Percentiles rank a stretch among this genome's conserved stretches.
These are phyloP conservation scores for Gracilinanus agilis DNA, from an alignment of 2,113 vertebrate genomes.

Conservation along the genomic window DNA sequence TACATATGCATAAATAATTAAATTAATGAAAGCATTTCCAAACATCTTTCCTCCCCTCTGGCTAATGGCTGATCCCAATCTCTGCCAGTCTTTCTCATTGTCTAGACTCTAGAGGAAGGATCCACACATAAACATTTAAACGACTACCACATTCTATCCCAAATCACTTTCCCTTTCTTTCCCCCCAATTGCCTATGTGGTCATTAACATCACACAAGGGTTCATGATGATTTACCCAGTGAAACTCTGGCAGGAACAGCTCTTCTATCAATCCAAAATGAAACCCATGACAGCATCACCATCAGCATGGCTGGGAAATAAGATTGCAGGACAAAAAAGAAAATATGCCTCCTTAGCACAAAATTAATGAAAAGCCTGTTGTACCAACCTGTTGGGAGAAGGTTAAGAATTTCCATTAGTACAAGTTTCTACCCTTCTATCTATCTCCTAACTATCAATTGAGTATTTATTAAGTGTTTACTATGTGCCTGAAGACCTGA, in stretches of 20 bases:
- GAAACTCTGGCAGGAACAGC: slow-evolving; percentile 95
- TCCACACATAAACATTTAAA: slow-evolving; percentile 18
- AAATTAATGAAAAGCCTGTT: slow-evolving; percentile 96
- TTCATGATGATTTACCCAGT: slow-evolving; percentile 85
- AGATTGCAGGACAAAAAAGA: slow-evolving; percentile 97
- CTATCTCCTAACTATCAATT: not conserved
- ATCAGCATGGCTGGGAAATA: slow-evolving; percentile 97
- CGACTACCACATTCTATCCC: not conserved
- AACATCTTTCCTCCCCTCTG: not conserved
- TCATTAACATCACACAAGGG: slow-evolving; percentile 26
- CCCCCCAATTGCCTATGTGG: not conserved
- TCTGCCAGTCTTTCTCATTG: not conserved
- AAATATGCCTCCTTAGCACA: slow-evolving; percentile 93
- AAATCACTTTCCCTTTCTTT: not conserved
- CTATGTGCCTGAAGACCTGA: not conserved
- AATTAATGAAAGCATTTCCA: not conserved
- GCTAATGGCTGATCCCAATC: not conserved
- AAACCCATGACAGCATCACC: slow-evolving; percentile 96
- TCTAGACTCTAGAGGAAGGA: slow-evolving; percentile 40
- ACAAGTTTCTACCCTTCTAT: not conserved
- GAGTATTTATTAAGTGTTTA: not conserved
- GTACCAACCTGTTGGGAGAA: slow-evolving; percentile 91
- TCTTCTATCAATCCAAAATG: slow-evolving; percentile 95
- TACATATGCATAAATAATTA: not conserved
- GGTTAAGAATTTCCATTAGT: slow-evolving; percentile 23